These are phyloP conservation scores for Amazona guildingii DNA, from an alignment of 2,113 vertebrate genomes.

Conservation along the genomic window DNA sequence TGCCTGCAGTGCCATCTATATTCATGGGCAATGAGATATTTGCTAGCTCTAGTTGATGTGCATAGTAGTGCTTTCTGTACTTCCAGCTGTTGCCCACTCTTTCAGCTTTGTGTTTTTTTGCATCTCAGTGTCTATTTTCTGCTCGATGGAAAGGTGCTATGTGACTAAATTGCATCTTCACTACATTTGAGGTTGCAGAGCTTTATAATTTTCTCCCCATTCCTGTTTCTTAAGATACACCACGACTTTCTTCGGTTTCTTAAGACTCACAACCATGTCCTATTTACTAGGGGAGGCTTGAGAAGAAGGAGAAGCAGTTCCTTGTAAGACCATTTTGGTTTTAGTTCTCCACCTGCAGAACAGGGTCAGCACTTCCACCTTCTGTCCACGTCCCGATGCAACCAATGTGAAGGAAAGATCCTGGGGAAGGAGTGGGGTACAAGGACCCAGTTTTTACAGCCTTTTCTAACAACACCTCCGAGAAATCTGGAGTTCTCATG, in stretches of 20 bases:
- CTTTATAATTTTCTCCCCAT: background rate
- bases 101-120: background rate
- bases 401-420: background rate
- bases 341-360: background rate
- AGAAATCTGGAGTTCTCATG: background rate
- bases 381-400: background rate
- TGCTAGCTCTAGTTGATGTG: background rate
- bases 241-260: background rate
- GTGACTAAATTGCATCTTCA: background rate
- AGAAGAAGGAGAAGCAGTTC: background rate
- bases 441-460: background rate
- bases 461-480: background rate
- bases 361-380: background rate
- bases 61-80: background rate
- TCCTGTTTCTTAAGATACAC: background rate
- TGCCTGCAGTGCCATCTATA: background rate
- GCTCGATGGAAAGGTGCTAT: background rate
- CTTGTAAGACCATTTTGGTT: background rate
- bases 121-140: background rate
- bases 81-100: background rate
- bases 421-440: background rate
- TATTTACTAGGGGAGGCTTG: background rate
- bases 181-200: background rate
- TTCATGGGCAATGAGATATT: background rate
- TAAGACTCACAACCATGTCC: accelerated